phyloP scores from a whole-genome alignment of 2,888 invertebrate genomes.

The Bruchidius siliquastri region DNA sequence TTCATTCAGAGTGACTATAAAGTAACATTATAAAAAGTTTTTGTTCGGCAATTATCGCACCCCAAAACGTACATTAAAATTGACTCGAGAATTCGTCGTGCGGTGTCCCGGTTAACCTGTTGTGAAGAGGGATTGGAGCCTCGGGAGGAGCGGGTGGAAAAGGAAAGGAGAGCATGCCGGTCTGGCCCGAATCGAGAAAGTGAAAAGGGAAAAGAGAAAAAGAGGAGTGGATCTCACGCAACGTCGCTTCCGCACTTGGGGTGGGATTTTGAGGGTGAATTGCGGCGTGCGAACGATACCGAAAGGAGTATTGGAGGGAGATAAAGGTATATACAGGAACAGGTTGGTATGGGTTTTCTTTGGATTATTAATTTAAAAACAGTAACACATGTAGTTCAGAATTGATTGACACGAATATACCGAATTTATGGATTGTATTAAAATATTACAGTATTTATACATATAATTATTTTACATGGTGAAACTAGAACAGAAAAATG shows the following conservation, averaged over 20 bases:
- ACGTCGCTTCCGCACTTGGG: neutral
- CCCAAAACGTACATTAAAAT: neutral
- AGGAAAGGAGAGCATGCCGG: neutral
- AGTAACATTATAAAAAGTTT: no score
- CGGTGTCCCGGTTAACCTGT: neutral
- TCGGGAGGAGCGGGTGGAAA: neutral
- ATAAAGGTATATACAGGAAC: neutral
- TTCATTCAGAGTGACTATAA: no score
- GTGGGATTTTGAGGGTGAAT: neutral
- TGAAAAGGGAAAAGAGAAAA: neutral
- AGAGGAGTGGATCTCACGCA: neutral
- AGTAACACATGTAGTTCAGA: no score
- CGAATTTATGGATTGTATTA: no score
- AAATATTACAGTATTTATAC: no score
- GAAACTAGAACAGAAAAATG: no score
- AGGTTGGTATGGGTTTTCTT: no score
- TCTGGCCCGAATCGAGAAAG: neutral
- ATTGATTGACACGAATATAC: no score
- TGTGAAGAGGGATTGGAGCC: neutral
- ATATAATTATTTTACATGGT: no score
- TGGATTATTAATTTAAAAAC: no score
- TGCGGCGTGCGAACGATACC: neutral
- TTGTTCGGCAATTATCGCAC: neutral
- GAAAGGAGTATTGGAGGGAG: neutral
- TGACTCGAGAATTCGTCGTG: neutral